phyloP scores from a whole-genome alignment of 2,888 invertebrate species.

The Rosalia funebris region DNA sequence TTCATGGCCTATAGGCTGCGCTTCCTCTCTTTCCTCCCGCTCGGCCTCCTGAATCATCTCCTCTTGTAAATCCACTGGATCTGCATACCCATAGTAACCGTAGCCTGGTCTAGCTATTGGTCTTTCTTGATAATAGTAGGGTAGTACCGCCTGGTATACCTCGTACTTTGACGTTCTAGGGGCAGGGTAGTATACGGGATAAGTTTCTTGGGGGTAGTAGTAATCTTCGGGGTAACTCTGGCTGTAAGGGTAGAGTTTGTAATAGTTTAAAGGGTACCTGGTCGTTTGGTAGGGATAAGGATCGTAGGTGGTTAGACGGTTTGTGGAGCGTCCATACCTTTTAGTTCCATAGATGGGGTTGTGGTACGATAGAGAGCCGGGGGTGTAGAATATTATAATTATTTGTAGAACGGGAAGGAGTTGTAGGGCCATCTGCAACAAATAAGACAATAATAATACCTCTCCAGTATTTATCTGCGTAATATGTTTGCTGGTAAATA shows the following conservation, averaged over 20 bases:
- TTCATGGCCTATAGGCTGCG: slow-evolving; percentile 74
- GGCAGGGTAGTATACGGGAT: slow-evolving; percentile 62
- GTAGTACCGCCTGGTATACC: slow-evolving; percentile 62
- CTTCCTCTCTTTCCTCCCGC: slow-evolving; percentile 67
- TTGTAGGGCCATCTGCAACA: slow-evolving; percentile 57
- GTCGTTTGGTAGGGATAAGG: slow-evolving; percentile 55
- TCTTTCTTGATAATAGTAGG: slow-evolving; percentile 65
- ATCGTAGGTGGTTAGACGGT: slow-evolving; percentile 44
- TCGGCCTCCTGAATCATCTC: slow-evolving; percentile 72
- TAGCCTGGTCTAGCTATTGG: slow-evolving; percentile 58
- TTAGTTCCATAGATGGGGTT: slow-evolving; percentile 60
- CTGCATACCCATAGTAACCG: slow-evolving; percentile 63
- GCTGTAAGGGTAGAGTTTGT: slow-evolving; percentile 65
- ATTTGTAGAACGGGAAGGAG: slow-evolving; percentile 55
- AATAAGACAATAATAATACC: slow-evolving; percentile 20
- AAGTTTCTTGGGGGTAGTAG: slow-evolving; percentile 57
- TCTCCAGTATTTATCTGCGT: too few relatives aligned
- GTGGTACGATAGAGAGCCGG: slow-evolving; percentile 51
- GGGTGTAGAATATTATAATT: slow-evolving; percentile 54
- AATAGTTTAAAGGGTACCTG: slow-evolving; percentile 65
- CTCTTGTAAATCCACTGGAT: slow-evolving; percentile 68
- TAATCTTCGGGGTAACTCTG: slow-evolving; percentile 70
- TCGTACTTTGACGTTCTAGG: slow-evolving; percentile 65
- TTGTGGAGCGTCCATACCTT: slow-evolving; percentile 57
- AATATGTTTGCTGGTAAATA: too few relatives aligned